phyloP scores from a whole-genome alignment of 2,113 vertebrate genomes.

The Garra rufa region DNA sequence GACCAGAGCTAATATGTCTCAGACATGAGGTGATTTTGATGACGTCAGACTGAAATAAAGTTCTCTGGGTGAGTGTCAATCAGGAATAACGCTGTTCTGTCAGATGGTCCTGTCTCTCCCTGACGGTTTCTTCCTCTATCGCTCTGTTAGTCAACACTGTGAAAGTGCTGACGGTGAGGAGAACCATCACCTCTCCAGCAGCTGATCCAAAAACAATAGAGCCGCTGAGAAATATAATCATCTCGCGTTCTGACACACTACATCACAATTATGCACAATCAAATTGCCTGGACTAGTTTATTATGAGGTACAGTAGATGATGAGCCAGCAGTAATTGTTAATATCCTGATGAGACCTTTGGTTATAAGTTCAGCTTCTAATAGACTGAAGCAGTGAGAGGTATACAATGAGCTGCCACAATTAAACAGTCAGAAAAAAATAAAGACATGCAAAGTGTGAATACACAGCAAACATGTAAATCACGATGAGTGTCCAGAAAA shows the following conservation, averaged over 20 bases:
- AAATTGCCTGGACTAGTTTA: constrained; percentile 6
- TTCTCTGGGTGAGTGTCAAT: background rate
- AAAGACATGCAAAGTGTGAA: constrained; percentile 17
- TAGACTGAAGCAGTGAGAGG: background rate
- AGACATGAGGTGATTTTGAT: background rate
- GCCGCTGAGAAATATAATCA: background rate
- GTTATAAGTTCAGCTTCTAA: constrained; percentile 26
- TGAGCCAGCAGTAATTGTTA: constrained; percentile 16
- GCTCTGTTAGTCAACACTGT: background rate
- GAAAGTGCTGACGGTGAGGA: constrained; percentile 27
- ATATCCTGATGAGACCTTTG: constrained; percentile 43
- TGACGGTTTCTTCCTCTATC: too few species aligned
- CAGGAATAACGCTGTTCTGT: background rate
- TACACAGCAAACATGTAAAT: constrained; percentile 4
- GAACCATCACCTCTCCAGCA: constrained; percentile 13
- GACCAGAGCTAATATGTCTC: background rate
- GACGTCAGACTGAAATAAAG: background rate
- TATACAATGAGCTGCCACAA: constrained; percentile 21
- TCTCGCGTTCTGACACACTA: background rate
- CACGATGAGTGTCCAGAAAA: background rate
- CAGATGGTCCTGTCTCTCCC: background rate
- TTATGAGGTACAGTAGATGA: constrained; percentile 5
- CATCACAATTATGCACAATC: constrained; percentile 6
- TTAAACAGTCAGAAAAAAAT: constrained; percentile 32
- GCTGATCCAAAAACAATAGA: constrained; percentile 18